Evolutionary conservation across 1,140 invertebrate genomes (phyloP).

Genomic region (Drosophila insularis): DNA sequence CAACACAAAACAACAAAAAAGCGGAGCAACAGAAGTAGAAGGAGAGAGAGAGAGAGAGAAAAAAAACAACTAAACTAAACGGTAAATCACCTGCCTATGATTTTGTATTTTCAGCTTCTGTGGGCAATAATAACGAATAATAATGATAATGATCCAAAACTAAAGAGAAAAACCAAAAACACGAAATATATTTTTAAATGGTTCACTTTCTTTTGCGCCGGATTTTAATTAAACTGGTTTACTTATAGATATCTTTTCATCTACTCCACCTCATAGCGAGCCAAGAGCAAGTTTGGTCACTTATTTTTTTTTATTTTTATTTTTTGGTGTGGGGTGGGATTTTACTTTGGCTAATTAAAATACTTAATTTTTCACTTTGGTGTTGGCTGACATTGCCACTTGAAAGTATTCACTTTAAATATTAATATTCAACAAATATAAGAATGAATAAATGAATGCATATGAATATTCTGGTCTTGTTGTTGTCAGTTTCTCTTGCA

Average conservation of each 20-base stretch:
- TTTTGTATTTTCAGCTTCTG: conserved; percentile 43
- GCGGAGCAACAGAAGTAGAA: not conserved
- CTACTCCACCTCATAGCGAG: not conserved
- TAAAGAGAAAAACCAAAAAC: conserved; percentile 14
- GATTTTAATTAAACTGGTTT: conserved; percentile 73
- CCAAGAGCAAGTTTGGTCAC: conserved; percentile 50
- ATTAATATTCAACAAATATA: too few relatives aligned
- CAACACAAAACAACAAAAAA: not conserved
- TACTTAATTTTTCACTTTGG: not conserved
- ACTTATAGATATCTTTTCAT: conserved; percentile 9
- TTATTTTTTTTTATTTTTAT: conserved; percentile 34
- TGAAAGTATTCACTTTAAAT: too few relatives aligned
- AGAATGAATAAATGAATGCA: too few relatives aligned
- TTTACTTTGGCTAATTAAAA: conserved; percentile 39
- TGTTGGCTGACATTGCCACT: too few relatives aligned
- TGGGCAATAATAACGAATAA: conserved; percentile 42
- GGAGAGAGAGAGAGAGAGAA: too few relatives aligned
- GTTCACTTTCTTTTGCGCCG: conserved; percentile 73
- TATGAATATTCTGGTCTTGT: too few relatives aligned
- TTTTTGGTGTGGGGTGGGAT: conserved; percentile 24
- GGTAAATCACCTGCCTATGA: conserved; percentile 66
- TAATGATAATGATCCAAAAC: conserved; percentile 45
- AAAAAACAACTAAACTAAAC: conserved; percentile 33
- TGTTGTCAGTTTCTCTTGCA: not conserved
- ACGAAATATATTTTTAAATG: conserved; percentile 62